phyloP scores from a whole-genome alignment of 2,888 invertebrate species.

The Drosophila rellima region DNA sequence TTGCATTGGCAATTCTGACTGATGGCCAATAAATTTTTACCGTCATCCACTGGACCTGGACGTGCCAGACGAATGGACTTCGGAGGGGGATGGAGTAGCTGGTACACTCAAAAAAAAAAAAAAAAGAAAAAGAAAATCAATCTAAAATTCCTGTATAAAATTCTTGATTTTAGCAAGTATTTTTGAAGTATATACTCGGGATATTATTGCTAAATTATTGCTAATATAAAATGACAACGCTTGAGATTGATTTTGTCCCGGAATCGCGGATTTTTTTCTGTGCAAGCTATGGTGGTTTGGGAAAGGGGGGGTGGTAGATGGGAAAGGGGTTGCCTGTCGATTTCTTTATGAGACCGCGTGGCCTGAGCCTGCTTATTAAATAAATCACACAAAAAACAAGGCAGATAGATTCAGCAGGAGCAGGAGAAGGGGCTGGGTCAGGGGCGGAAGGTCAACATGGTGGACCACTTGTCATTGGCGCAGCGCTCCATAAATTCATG shows the following conservation, averaged over 20 bases:
- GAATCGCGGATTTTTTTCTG: too few species aligned
- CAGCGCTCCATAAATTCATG: constrained; percentile 74
- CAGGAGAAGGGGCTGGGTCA: neutral
- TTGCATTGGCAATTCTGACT: constrained; percentile 78
- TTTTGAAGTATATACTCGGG: too few species aligned
- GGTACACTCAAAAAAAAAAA: too few species aligned
- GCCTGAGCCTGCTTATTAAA: constrained; percentile 62
- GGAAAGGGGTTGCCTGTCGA: constrained; percentile 29
- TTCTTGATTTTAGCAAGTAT: too few species aligned
- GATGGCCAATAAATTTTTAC: constrained; percentile 83
- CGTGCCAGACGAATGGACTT: constrained; percentile 9
- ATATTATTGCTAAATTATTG: too few species aligned
- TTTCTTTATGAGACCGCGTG: constrained; percentile 61
- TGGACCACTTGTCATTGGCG: constrained; percentile 64
- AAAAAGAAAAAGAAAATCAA: too few species aligned
- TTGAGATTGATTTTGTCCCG: too few species aligned
- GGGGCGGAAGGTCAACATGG: constrained; percentile 28
- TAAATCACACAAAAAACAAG: constrained; percentile 63
- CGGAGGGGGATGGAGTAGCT: neutral
- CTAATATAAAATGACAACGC: too few species aligned
- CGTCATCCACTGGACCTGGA: constrained; percentile 64
- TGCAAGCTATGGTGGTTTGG: too few species aligned
- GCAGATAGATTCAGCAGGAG: neutral
- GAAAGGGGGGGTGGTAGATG: neutral
- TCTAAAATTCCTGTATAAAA: too few species aligned